Evolutionary conservation across 2,888 invertebrate genomes (phyloP), one percentile per base, ranked within the genome.

Genomic region (Allygus modestus): DNA sequence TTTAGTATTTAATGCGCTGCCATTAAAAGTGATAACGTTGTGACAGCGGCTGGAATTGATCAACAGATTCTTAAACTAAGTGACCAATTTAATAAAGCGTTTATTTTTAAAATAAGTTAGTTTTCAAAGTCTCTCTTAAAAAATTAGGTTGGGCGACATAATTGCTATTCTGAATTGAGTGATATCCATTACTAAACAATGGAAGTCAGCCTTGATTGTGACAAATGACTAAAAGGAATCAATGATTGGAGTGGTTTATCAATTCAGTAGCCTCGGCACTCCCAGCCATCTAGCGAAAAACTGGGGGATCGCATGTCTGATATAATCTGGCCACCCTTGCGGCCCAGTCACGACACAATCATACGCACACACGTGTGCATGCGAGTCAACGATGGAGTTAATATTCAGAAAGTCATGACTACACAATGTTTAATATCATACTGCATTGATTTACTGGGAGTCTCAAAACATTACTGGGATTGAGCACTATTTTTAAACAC

Each of bases 231-330:
- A 65, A 58, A 58, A 65, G 65, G 31, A 65, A 65, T 65, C 28
- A 31, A 43, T 73, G 41, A 73, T 73, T 41, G 41, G 73, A 17
- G 17, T 23, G 37, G 23, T 23, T 41, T 23, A 73, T 73, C 73
- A 73, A 73, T 73, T 41, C 37, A 17, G 43, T 23, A 73, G 11
- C 73, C 65, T 12, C 12, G 73, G 41, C 73, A 73, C 73, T 73
- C 73, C 73, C 33, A 1, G 20, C 41, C 73, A 73, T 41, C 73
- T 11, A 31, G 69, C 69, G n/a, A n/a, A 37, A 31, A 37, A 69
- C 31, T n/a, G 43, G 41, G 23, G 43, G 41, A 73, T 73, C 15
- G 73, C 73, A 73, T 73, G 73, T 28, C 73, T 41, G 73, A 41
- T 41, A 20, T n/a, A 41, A 73, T 41, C 73, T 37, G 20, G 37